phyloP scores from a whole-genome alignment of 2,888 invertebrate genomes.

The Trichacis sp. region DNA sequence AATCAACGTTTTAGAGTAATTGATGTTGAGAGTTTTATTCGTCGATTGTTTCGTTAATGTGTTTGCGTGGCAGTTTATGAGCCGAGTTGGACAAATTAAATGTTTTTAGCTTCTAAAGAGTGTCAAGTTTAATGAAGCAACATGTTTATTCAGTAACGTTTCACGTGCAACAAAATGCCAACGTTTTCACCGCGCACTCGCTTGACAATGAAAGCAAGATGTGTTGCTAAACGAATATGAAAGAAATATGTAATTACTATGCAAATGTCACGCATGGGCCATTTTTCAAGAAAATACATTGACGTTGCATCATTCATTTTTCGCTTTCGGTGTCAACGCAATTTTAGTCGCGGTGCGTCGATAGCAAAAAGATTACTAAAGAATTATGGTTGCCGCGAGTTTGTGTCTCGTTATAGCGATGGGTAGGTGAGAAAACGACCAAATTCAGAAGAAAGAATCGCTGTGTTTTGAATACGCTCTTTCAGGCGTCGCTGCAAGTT shows the following conservation, averaged over 20 bases:
- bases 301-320: no score
- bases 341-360: neutral
- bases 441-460: neutral
- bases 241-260: neutral
- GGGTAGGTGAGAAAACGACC: neutral
- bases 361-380: neutral
- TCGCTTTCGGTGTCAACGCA: no score
- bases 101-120: neutral
- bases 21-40: neutral
- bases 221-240: no score
- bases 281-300: neutral
- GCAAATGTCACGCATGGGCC: neutral
- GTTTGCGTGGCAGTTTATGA: neutral
- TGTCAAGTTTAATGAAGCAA: neutral
- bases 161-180: no score
- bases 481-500: neutral
- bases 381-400: neutral
- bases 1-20: neutral
- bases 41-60: neutral
- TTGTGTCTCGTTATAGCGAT: neutral
- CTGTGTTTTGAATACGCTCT: neutral
- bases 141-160: neutral
- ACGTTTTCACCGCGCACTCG: neutral
- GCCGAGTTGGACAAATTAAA: neutral
- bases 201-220: neutral